phyloP scores from a whole-genome alignment of 2,888 invertebrate species.

The Pandemis cinnamomeana region DNA sequence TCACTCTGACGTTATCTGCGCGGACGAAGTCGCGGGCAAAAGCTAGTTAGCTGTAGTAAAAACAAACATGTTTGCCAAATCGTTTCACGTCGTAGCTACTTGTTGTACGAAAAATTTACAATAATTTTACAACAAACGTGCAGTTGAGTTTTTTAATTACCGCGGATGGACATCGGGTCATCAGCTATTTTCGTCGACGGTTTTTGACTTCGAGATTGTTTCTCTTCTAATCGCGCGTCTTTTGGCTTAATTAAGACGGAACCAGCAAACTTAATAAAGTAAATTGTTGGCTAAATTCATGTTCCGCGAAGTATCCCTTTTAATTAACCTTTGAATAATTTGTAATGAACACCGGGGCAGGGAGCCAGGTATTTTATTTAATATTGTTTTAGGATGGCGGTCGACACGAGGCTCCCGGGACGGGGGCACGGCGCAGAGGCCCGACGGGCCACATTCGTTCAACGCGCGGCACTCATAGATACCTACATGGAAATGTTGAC shows the following conservation, averaged over 20 bases:
- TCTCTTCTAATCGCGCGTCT: slow-evolving; percentile 30
- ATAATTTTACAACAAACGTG: too few relatives aligned
- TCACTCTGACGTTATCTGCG: too few relatives aligned
- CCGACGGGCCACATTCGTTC: not conserved
- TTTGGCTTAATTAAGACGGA: slow-evolving; percentile 26
- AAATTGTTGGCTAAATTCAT: slow-evolving; percentile 35
- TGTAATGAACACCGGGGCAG: slow-evolving; percentile 35
- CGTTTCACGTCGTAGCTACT: too few relatives aligned
- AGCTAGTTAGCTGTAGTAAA: too few relatives aligned
- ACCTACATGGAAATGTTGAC: too few relatives aligned
- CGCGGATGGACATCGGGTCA: not conserved
- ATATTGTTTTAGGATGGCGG: slow-evolving; percentile 28
- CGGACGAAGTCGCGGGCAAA: too few relatives aligned
- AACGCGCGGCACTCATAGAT: not conserved
- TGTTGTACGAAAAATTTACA: not conserved
- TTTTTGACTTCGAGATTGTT: slow-evolving; percentile 15
- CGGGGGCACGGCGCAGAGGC: too few relatives aligned
- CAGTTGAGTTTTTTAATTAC: not conserved
- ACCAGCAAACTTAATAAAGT: slow-evolving; percentile 34
- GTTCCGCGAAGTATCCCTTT: slow-evolving; percentile 37
- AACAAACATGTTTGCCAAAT: too few relatives aligned
- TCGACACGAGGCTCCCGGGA: not conserved
- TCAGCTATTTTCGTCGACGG: not conserved
- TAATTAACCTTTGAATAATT: slow-evolving; percentile 41
- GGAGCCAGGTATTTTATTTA: slow-evolving; percentile 19